Evolutionary conservation across 2,888 invertebrate species (phyloP).

Genomic region (Metalampra italica): DNA sequence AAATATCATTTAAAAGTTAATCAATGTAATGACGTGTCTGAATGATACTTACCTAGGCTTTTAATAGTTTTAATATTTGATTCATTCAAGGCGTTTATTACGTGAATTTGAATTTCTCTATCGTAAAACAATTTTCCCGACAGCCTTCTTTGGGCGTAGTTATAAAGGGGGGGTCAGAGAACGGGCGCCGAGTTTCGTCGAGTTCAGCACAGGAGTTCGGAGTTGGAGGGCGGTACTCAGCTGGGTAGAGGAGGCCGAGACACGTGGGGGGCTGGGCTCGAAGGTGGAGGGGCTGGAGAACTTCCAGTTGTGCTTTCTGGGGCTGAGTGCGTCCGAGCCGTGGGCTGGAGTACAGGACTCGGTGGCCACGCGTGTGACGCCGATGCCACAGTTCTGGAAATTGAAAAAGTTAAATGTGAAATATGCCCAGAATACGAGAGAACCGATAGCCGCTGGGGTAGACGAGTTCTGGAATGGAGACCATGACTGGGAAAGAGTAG

Average conservation of each 20-base stretch:
- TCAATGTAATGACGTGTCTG: too few species aligned
- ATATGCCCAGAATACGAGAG: too few species aligned
- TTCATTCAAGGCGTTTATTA: neutral
- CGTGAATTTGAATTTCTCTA: neutral
- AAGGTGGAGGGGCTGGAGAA: slow-evolving; percentile 67
- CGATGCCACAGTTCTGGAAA: slow-evolving; percentile 79
- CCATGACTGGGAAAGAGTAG: too few species aligned
- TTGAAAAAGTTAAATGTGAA: neutral
- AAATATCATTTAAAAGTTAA: too few species aligned
- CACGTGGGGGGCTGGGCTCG: slow-evolving; percentile 59
- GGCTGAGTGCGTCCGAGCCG: slow-evolving; percentile 85
- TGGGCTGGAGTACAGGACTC: slow-evolving; percentile 86
- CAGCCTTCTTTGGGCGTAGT: slow-evolving; percentile 54
- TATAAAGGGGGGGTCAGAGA: slow-evolving; percentile 59
- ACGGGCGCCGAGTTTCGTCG: slow-evolving; percentile 76
- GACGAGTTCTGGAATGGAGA: too few species aligned
- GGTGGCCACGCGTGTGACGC: slow-evolving; percentile 88
- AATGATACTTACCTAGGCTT: too few species aligned
- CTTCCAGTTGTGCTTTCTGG: slow-evolving; percentile 79
- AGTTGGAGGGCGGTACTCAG: slow-evolving; percentile 79
- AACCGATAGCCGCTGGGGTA: too few species aligned
- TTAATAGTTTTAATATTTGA: too few species aligned
- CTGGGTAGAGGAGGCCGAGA: slow-evolving; percentile 71
- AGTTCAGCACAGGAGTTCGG: slow-evolving; percentile 79
- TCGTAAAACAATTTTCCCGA: slow-evolving; percentile 55